phyloP scores from a whole-genome alignment of 1,140 invertebrate species.

The Octopus bimaculoides region DNA sequence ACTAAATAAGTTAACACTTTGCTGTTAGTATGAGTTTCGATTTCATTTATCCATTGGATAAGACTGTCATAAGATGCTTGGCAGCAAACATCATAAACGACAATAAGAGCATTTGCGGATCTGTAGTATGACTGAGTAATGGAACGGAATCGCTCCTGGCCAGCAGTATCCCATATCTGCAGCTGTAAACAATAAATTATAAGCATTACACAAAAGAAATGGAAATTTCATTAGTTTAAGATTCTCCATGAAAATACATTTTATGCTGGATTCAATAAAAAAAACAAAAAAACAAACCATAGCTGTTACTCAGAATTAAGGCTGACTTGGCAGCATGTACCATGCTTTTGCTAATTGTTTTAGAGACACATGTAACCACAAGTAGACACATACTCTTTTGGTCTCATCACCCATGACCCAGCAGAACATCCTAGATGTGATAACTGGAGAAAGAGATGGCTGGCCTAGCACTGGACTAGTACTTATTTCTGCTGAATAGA shows the following conservation, averaged over 20 bases:
- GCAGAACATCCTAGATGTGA: too few species aligned
- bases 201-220: not conserved
- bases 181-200: conserved; percentile 32
- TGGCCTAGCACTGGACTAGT: too few species aligned
- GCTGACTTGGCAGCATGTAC: too few species aligned
- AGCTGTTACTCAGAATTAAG: too few species aligned
- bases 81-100: conserved; percentile 97
- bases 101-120: conserved; percentile 93
- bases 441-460: too few species aligned
- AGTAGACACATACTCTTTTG: too few species aligned
- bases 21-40: conserved; percentile 92
- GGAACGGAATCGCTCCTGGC: conserved; percentile 94
- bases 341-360: too few species aligned
- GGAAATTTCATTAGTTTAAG: not conserved
- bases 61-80: conserved; percentile 96
- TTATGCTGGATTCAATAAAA: too few species aligned
- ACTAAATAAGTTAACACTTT: conserved; percentile 73
- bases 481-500: too few species aligned
- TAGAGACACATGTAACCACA: too few species aligned
- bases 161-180: conserved; percentile 92
- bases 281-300: too few species aligned
- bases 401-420: too few species aligned
- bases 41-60: conserved; percentile 92
- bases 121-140: conserved; percentile 98
- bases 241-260: not conserved